A percentile compares a stretch with the other conserved stretches of the same genome.
phyloP scores from a whole-genome alignment of 2,113 vertebrate genomes.

The Pterophyllum scalare region DNA sequence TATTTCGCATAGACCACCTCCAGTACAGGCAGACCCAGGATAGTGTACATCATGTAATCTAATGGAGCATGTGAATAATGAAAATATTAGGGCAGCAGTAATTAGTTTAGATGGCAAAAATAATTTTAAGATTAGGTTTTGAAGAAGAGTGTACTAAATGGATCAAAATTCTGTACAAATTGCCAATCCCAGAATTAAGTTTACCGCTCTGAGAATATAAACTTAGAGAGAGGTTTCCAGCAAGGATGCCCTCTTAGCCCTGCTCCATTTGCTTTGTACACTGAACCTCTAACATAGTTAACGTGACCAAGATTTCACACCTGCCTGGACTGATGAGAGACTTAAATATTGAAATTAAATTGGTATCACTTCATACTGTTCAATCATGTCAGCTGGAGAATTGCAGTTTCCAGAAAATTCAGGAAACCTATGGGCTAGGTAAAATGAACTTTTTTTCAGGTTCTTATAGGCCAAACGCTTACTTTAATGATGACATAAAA shows the following conservation, averaged over 20 bases:
- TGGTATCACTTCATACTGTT: rapidly evolving
- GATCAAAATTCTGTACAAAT: not conserved
- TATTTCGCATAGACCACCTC: not conserved
- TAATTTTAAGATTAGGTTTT: not conserved
- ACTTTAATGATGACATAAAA: too few species aligned
- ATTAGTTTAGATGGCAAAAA: not conserved
- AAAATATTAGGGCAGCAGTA: not conserved
- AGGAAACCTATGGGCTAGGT: not conserved
- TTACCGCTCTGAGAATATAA: not conserved
- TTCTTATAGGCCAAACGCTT: too few species aligned
- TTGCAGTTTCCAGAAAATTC: not conserved
- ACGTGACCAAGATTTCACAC: too few species aligned
- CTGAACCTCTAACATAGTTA: not conserved
- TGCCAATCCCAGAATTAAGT: not conserved
- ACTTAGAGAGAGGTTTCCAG: not conserved
- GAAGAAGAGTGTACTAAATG: not conserved
- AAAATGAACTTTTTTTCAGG: too few species aligned
- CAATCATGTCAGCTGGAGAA: rapidly evolving
- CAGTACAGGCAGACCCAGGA: not conserved
- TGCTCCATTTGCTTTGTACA: not conserved
- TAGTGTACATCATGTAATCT: too few species aligned
- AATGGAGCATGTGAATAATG: not conserved
- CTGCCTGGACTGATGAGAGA: not conserved
- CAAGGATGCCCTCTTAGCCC: not conserved
- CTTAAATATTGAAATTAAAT: not conserved